Percentiles rank a stretch among this genome's conserved stretches.
Evolutionary conservation across 2,113 vertebrate genomes (phyloP).

Genomic region (Micromys minutus): DNA sequence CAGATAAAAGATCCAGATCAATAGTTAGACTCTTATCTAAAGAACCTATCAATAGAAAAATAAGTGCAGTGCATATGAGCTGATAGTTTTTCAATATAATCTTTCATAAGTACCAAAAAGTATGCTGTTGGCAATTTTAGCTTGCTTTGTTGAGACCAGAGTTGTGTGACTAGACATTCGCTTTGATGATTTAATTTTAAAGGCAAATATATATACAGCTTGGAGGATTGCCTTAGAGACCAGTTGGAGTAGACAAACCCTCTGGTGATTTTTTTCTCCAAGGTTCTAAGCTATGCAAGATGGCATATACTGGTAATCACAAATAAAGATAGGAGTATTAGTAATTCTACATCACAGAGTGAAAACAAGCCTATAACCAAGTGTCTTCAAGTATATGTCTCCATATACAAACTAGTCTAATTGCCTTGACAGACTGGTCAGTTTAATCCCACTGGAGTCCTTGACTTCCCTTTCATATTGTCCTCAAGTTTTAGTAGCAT

Average conservation of each 20-base stretch:
- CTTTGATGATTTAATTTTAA: constrained; percentile 39
- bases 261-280: neutral
- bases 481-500: neutral
- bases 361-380: neutral
- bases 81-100: constrained; percentile 36
- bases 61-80: neutral
- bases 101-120: constrained; percentile 54
- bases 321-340: neutral
- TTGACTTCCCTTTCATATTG: neutral
- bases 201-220: neutral
- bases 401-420: neutral
- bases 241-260: neutral
- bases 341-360: neutral
- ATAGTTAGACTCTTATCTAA: constrained; percentile 47
- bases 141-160: constrained; percentile 20
- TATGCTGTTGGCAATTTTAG: neutral
- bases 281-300: neutral
- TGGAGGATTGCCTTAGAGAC: neutral
- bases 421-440: neutral
- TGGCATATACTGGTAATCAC: neutral
- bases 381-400: constrained; percentile 10
- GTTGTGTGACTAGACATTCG: constrained; percentile 20
- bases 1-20: constrained; percentile 38
- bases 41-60: constrained; percentile 36
- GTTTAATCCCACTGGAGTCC: constrained; percentile 15